phyloP scores from a whole-genome alignment of 2,888 invertebrate genomes.

The Acrobasis suavella region DNA sequence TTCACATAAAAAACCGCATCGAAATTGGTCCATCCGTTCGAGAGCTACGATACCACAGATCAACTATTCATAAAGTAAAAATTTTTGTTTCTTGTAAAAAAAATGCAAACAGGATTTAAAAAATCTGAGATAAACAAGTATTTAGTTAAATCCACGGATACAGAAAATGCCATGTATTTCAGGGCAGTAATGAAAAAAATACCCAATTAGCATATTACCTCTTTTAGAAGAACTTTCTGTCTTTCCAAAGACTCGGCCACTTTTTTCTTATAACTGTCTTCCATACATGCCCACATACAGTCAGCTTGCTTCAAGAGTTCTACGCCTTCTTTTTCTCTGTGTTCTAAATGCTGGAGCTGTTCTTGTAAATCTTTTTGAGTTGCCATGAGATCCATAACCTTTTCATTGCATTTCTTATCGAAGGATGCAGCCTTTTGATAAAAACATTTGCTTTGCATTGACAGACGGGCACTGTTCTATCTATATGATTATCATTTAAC shows the following conservation, averaged over 20 bases:
- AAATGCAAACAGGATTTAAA: too few species aligned
- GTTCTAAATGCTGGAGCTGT: slow-evolving; percentile 82
- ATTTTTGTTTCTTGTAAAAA: too few species aligned
- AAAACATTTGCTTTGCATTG: background rate
- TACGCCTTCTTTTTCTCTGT: slow-evolving; percentile 81
- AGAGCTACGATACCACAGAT: too few species aligned
- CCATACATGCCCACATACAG: slow-evolving; percentile 80
- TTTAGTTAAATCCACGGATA: too few species aligned
- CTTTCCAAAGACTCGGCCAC: slow-evolving; percentile 54
- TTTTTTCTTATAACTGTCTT: slow-evolving; percentile 69
- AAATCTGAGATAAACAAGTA: too few species aligned
- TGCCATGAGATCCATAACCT: slow-evolving; percentile 74
- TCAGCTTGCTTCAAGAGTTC: slow-evolving; percentile 81
- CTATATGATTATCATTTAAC: background rate
- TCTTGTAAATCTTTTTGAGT: slow-evolving; percentile 75
- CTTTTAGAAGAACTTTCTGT: slow-evolving; percentile 50
- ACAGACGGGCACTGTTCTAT: background rate
- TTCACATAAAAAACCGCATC: too few species aligned
- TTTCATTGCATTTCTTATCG: slow-evolving; percentile 58
- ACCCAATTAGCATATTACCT: slow-evolving; percentile 42
- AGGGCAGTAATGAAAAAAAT: background rate
- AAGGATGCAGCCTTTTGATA: slow-evolving; percentile 56
- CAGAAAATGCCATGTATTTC: too few species aligned
- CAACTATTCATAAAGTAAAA: too few species aligned
- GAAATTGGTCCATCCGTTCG: too few species aligned